phyloP scores from a whole-genome alignment of 2,888 invertebrate genomes.

The Microctonus brassicae region DNA sequence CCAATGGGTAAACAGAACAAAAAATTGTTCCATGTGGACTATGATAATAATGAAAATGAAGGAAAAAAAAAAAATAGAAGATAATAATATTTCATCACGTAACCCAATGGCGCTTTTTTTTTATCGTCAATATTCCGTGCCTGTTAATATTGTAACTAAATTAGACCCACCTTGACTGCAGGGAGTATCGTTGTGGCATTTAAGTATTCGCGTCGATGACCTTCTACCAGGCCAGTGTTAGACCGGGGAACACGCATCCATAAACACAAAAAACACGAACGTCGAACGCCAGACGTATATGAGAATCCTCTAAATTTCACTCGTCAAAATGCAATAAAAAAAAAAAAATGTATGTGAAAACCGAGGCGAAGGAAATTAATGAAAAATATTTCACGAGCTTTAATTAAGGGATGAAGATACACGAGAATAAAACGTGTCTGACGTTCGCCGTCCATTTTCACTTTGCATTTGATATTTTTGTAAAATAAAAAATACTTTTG shows the following conservation, averaged over 20 bases:
- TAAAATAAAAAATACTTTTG: slow-evolving; percentile 10
- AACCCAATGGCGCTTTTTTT: not conserved
- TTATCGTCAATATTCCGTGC: not conserved
- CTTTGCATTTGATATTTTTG: not conserved
- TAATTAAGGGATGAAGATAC: not conserved
- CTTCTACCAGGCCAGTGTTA: slow-evolving; percentile 57
- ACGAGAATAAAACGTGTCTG: not conserved
- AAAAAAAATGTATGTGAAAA: not conserved
- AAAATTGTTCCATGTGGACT: not conserved
- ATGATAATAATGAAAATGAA: slow-evolving; percentile 13
- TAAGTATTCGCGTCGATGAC: slow-evolving; percentile 46
- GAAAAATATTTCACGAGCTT: not conserved
- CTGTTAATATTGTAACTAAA: slow-evolving; percentile 52
- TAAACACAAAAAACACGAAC: slow-evolving; percentile 35
- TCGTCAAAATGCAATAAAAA: not conserved
- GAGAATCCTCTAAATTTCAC: not conserved
- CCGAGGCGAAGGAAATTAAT: not conserved
- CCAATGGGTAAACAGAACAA: not conserved
- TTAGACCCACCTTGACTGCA: slow-evolving; percentile 63
- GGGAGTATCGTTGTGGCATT: slow-evolving; percentile 56
- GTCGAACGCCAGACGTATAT: slow-evolving; percentile 25
- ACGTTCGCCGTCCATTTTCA: slow-evolving; percentile 10
- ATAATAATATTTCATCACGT: not conserved
- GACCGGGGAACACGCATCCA: slow-evolving; percentile 42
- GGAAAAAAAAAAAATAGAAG: slow-evolving; percentile 30